Percentiles rank a stretch among this genome's conserved stretches.
Evolutionary conservation across 1,140 invertebrate genomes (phyloP).

Genomic region (Caenorhabditis brenneri): DNA sequence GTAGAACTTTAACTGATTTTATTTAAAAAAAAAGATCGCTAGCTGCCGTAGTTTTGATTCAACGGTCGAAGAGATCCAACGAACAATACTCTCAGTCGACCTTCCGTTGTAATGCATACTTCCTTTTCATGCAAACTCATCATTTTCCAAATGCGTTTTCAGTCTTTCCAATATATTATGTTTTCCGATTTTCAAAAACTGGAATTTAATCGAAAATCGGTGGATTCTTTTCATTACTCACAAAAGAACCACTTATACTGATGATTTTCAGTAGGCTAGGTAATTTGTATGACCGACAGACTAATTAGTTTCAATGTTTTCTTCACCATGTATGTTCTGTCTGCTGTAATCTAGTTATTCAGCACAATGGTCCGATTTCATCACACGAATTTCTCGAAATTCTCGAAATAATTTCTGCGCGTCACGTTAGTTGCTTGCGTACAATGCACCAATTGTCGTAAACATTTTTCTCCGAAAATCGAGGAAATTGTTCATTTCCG

Average conservation of each 20-base stretch:
- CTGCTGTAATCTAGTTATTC: no score
- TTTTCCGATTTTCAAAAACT: no score
- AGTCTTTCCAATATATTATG: no score
- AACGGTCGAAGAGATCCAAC: no score
- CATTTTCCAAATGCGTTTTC: background rate
- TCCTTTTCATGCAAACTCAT: background rate
- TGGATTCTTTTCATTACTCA: no score
- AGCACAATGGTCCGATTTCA: background rate
- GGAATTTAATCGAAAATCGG: no score
- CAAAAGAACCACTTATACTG: no score
- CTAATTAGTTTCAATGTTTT: no score
- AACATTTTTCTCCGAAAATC: background rate
- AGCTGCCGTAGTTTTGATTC: background rate
- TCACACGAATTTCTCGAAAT: background rate
- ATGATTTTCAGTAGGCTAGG: no score
- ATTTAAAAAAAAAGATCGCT: background rate
- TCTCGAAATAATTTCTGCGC: background rate
- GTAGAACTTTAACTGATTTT: background rate
- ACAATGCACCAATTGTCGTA: background rate
- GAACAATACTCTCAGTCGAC: background rate
- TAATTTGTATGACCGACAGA: no score
- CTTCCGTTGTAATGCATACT: background rate
- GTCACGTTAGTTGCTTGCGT: background rate
- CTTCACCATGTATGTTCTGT: no score
- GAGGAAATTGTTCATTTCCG: slow-evolving; percentile 37